phyloP scores from a whole-genome alignment of 1,140 invertebrate genomes.

The Trachelipus rathkii region DNA sequence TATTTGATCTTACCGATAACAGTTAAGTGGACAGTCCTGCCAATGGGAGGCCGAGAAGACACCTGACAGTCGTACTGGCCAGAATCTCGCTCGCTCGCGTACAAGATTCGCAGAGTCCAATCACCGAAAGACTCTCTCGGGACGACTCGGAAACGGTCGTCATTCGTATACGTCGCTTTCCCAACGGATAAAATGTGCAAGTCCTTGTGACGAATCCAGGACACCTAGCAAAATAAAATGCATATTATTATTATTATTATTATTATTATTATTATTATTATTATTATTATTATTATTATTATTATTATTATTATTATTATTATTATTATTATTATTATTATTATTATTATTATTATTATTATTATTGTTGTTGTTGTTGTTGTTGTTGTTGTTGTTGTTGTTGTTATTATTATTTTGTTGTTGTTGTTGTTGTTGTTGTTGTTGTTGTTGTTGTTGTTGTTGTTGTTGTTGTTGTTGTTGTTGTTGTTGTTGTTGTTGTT shows the following conservation, averaged over 20 bases:
- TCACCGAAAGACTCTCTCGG: slow-evolving; percentile 35
- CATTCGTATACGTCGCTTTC: slow-evolving; percentile 47
- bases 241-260: neutral
- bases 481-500: too few relatives aligned
- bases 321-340: too few relatives aligned
- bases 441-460: too few relatives aligned
- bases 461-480: too few relatives aligned
- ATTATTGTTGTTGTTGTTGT: too few relatives aligned
- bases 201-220: slow-evolving; percentile 48
- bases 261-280: too few relatives aligned
- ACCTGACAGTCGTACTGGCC: slow-evolving; percentile 48
- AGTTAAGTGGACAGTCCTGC: slow-evolving; percentile 45
- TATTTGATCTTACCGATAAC: slow-evolving; percentile 46
- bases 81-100: slow-evolving; percentile 44
- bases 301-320: too few relatives aligned
- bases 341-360: too few relatives aligned
- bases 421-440: too few relatives aligned
- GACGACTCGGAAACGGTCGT: slow-evolving; percentile 47
- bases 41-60: slow-evolving; percentile 46
- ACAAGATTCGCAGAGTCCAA: slow-evolving; percentile 46
- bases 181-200: slow-evolving; percentile 49
- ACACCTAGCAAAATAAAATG: slow-evolving; percentile 40
- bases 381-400: too few relatives aligned
- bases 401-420: too few relatives aligned
- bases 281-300: too few relatives aligned